A percentile compares a stretch with the other conserved stretches of the same genome.
phyloP scores from a whole-genome alignment of 2,888 invertebrate species.

The Phengaris alcon region DNA sequence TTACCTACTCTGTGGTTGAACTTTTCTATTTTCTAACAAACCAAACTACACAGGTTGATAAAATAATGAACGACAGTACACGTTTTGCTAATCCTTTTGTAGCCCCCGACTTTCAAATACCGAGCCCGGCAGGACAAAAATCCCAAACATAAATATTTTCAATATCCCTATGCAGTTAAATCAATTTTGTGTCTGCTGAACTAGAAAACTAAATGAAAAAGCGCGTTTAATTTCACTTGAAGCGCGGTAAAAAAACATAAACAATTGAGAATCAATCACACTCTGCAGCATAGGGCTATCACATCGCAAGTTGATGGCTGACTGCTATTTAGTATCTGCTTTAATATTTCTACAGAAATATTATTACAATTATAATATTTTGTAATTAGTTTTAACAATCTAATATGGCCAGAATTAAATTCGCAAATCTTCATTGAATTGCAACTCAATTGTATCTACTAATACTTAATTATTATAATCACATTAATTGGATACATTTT shows the following conservation, averaged over 20 bases:
- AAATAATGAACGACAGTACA: background rate
- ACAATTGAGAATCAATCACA: constrained; percentile 39
- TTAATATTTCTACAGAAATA: too few relatives aligned
- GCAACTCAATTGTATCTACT: too few relatives aligned
- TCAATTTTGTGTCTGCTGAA: constrained; percentile 27
- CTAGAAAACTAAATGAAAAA: constrained; percentile 33
- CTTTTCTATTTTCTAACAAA: constrained; percentile 2
- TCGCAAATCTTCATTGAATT: too few relatives aligned
- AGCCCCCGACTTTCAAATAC: background rate
- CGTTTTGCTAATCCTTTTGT: constrained; percentile 13
- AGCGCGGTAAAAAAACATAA: constrained; percentile 30
- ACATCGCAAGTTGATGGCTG: background rate
- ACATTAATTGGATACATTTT: too few relatives aligned
- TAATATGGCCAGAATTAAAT: too few relatives aligned
- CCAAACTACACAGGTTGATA: constrained; percentile 10
- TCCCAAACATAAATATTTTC: constrained; percentile 16
- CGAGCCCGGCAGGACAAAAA: background rate
- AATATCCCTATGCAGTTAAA: constrained; percentile 26
- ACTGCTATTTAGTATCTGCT: too few relatives aligned
- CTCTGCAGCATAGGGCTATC: constrained; percentile 10
- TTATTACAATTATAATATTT: too few relatives aligned
- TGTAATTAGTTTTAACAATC: too few relatives aligned
- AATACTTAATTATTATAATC: too few relatives aligned
- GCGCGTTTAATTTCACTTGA: constrained; percentile 35
- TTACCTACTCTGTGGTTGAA: background rate